These are phyloP conservation scores for Lepilemur ruficaudatus DNA, from an alignment of 2,797 vertebrate genomes.

Conservation along the genomic window DNA sequence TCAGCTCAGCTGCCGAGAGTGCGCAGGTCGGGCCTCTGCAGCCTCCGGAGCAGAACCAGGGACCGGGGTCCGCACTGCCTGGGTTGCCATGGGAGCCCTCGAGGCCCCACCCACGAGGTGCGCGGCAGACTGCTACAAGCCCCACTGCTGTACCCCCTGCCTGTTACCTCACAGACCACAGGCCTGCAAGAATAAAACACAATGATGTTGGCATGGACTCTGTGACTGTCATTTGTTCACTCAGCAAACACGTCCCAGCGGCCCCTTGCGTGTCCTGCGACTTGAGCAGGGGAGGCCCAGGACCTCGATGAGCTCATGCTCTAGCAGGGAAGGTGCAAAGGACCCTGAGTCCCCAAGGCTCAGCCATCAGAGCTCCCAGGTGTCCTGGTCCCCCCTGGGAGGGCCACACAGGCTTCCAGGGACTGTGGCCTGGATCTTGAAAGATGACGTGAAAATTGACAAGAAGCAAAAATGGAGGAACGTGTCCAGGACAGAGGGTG, in stretches of 20 bases:
- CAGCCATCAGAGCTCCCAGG: accelerated
- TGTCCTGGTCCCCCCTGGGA: accelerated
- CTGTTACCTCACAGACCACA: neutral
- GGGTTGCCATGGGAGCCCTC: neutral
- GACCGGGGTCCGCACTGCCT: too few relatives aligned
- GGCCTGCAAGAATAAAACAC: neutral
- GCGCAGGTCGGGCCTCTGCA: too few relatives aligned
- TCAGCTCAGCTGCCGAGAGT: neutral
- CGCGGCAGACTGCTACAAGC: too few relatives aligned
- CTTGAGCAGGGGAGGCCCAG: neutral
- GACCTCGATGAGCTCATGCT: neutral
- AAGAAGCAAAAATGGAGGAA: too few relatives aligned
- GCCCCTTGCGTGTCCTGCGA: too few relatives aligned
- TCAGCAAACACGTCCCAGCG: neutral
- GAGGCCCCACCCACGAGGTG: accelerated
- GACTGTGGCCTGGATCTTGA: neutral
- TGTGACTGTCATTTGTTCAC: neutral
- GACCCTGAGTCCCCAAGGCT: neutral
- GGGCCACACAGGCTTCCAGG: accelerated
- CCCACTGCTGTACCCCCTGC: neutral
- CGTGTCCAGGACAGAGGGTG: neutral
- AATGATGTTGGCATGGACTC: neutral
- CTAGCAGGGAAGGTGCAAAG: neutral
- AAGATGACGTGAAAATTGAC: neutral
- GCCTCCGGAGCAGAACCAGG: neutral